phyloP scores from a whole-genome alignment of 2,797 vertebrate species.

The Hoplostethus atlanticus region DNA sequence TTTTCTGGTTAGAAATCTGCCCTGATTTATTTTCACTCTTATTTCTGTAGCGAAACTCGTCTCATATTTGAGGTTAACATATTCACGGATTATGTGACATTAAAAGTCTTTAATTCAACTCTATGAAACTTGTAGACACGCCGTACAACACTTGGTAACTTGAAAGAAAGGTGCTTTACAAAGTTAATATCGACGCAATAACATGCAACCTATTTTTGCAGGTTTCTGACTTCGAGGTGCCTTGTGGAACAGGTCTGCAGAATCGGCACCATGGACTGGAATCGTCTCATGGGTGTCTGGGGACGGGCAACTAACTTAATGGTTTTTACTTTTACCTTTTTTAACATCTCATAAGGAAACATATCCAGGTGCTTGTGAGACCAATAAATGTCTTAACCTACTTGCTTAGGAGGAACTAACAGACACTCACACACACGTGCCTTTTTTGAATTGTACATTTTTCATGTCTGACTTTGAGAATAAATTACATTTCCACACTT shows the following conservation, averaged over 20 bases:
- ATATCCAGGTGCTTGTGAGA: constrained; percentile 47
- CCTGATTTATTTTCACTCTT: too few relatives aligned
- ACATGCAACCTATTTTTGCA: constrained; percentile 13
- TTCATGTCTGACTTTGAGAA: constrained; percentile 47
- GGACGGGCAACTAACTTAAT: constrained; percentile 55
- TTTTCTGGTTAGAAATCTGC: too few relatives aligned
- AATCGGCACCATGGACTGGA: constrained; percentile 62
- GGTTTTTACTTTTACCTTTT: constrained; percentile 28
- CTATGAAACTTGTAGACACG: too few relatives aligned
- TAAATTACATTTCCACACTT: constrained; percentile 62
- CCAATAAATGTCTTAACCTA: constrained; percentile 48
- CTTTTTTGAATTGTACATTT: constrained; percentile 68
- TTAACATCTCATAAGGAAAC: constrained; percentile 33
- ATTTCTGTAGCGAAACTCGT: too few relatives aligned
- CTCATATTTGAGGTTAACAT: too few relatives aligned
- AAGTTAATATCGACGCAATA: background rate
- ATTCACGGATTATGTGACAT: too few relatives aligned
- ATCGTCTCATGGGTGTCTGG: constrained; percentile 58
- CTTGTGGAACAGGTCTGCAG: constrained; percentile 40
- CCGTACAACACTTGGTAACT: background rate
- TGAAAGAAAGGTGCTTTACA: background rate
- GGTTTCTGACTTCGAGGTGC: constrained; percentile 54
- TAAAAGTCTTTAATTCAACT: too few relatives aligned
- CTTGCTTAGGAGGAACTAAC: constrained; percentile 48
- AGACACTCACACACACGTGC: constrained; percentile 33